These are phyloP conservation scores for Podabrus alpinus DNA, from an alignment of 2,888 invertebrate genomes.

Conservation along the genomic window DNA sequence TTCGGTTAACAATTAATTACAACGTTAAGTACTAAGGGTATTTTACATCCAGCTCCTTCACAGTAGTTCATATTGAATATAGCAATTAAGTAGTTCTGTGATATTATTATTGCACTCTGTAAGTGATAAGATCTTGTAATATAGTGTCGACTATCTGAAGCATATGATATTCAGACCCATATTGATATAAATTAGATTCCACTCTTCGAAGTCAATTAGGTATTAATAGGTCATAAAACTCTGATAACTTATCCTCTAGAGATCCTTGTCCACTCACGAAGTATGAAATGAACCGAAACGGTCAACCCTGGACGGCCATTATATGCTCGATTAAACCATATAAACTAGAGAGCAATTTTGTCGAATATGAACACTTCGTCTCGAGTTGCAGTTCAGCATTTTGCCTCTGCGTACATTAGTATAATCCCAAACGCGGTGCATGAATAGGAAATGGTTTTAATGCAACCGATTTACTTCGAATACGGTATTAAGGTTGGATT, in stretches of 20 bases:
- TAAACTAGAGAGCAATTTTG: slow-evolving; percentile 46
- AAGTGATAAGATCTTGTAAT: slow-evolving; percentile 15
- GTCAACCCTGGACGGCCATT: slow-evolving; percentile 49
- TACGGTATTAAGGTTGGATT: slow-evolving; percentile 24
- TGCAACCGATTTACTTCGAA: slow-evolving; percentile 31
- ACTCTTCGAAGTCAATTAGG: slow-evolving; percentile 28
- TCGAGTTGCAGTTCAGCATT: slow-evolving; percentile 41
- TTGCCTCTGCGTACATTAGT: slow-evolving; percentile 40
- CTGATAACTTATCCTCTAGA: slow-evolving; percentile 42
- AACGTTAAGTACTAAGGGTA: background rate
- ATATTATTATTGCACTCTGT: slow-evolving; percentile 8
- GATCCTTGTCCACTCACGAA: slow-evolving; percentile 40
- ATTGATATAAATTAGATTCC: slow-evolving; percentile 25
- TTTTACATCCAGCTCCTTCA: background rate
- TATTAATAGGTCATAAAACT: slow-evolving; percentile 47
- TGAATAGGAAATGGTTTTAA: slow-evolving; percentile 39
- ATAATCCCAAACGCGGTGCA: slow-evolving; percentile 37
- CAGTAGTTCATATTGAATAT: background rate
- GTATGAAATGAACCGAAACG: slow-evolving; percentile 40
- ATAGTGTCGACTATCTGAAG: slow-evolving; percentile 7
- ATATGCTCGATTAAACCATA: slow-evolving; percentile 53
- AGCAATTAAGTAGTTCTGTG: background rate
- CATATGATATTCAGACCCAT: slow-evolving; percentile 13
- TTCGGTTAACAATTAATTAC: background rate
- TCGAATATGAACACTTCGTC: slow-evolving; percentile 45